Evolutionary conservation across 2,888 invertebrate genomes (phyloP).

Genomic region (Drosophila cognata): DNA sequence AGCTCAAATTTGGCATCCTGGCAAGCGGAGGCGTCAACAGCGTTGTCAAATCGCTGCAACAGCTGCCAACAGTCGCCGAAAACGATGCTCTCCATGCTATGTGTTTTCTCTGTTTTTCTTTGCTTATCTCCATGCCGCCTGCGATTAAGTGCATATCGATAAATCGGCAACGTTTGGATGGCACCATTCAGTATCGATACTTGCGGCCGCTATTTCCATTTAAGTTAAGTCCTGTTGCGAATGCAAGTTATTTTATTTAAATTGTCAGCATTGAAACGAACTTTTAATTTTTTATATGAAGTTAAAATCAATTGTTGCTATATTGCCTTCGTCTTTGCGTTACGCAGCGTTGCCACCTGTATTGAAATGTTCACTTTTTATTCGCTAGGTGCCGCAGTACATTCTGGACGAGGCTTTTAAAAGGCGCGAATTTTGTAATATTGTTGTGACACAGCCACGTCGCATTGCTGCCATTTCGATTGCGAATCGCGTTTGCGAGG

Average conservation of each 20-base stretch:
- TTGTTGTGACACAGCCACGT: slow-evolving; percentile 96
- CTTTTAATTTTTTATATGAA: background rate
- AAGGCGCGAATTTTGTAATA: slow-evolving; percentile 90
- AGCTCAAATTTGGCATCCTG: slow-evolving; percentile 61
- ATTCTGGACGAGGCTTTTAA: slow-evolving; percentile 92
- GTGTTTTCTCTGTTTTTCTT: background rate
- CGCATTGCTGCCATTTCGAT: slow-evolving; percentile 97
- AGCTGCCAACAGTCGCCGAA: slow-evolving; percentile 64
- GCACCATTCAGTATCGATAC: background rate
- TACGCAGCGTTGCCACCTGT: background rate
- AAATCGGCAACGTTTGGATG: background rate
- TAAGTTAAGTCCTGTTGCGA: background rate
- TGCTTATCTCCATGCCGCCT: background rate
- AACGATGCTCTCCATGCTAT: slow-evolving; percentile 50
- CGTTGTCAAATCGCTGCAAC: slow-evolving; percentile 39
- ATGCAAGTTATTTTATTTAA: background rate
- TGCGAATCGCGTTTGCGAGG: slow-evolving; percentile 92
- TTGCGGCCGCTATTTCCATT: too few relatives aligned
- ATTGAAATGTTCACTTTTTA: slow-evolving; percentile 13
- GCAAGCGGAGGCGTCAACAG: slow-evolving; percentile 15
- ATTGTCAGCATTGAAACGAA: background rate
- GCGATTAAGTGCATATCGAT: background rate
- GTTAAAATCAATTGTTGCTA: background rate
- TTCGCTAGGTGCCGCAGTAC: slow-evolving; percentile 92
- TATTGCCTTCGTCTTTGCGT: background rate